phyloP scores from a whole-genome alignment of 1,140 invertebrate species.

The Araneus ventricosus region DNA sequence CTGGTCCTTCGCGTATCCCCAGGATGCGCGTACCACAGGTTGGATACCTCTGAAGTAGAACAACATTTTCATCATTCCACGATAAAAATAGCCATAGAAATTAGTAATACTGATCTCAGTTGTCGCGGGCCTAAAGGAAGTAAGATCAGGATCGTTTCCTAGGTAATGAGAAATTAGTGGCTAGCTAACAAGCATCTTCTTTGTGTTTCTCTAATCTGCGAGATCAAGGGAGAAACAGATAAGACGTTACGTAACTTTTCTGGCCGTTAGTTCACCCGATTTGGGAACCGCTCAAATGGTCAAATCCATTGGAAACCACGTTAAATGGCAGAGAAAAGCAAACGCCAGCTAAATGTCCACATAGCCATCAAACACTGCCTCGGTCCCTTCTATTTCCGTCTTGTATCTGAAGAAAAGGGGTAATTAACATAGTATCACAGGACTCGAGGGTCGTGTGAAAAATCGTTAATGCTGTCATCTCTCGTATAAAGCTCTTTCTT shows the following conservation, averaged over 20 bases:
- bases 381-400: neutral
- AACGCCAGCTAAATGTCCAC: conserved; percentile 9
- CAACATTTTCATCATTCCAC: neutral
- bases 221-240: neutral
- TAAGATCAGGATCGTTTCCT: neutral
- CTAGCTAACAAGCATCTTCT: neutral
- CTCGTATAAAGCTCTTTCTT: neutral
- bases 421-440: neutral
- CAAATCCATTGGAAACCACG: neutral
- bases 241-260: neutral
- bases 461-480: conserved; percentile 1
- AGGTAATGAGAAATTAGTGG: neutral
- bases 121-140: neutral
- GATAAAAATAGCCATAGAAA: no score
- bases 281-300: neutral
- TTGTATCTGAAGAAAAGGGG: conserved; percentile 6
- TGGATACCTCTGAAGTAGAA: no score
- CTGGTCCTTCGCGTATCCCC: no score
- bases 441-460: neutral
- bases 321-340: neutral
- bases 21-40: no score
- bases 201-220: neutral
- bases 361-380: neutral
- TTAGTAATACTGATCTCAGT: no score
- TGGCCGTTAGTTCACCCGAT: neutral